Base-by-base conservation (phyloP, 2,113 vertebrate species). In the Grantiella picta region DNA sequence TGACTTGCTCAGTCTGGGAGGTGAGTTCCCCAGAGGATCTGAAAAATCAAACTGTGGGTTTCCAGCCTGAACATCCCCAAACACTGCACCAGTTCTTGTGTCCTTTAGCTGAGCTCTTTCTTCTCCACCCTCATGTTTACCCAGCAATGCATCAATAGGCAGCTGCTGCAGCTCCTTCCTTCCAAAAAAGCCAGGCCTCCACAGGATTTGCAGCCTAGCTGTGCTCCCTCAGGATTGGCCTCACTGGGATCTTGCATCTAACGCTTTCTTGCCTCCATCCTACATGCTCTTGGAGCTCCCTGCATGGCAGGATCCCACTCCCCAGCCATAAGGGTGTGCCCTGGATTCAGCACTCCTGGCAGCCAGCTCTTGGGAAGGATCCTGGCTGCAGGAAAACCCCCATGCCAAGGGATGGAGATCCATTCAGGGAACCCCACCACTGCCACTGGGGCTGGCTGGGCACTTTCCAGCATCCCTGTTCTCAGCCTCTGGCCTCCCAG, bases 81-180 rank as follows among this genome's bases (percentile, higher is more conserved):
- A 81, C 42, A 47, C 57, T 73, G 47, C 77, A 89, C 20, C 69
- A 59, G 57, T 72, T 72, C 64, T 65, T 8, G 2, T 33, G 54
- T 73, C 86, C 83, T 91, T 81, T 53, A 66, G 50, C 72, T 89
- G 91, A 94, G 66, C 72, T 94, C 76, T 82, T 75, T 78, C 87
- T 92, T 78, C 82, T 71, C 66, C 44, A 47, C 84, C 49, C 68
- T 7, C 4, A 2, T 66, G 59, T 92, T 90, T 80, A 69, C 45
- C 54, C 50, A 33, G 66, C 25, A 87, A 71, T 7, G 47, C 85
- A 75, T 42, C 78, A 45, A 35, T 1, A 72, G 33, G 9, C 29
- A 60, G 73, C 59, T 61, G 45, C 22, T 4, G 21, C 80, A 90
- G 65, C 54, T 35, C 35, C 50, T 61, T 70, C n/a, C 81, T 70